Conservation (phyloP, 2,888 invertebrate genomes). For the Leucozona laternaria region DNA sequence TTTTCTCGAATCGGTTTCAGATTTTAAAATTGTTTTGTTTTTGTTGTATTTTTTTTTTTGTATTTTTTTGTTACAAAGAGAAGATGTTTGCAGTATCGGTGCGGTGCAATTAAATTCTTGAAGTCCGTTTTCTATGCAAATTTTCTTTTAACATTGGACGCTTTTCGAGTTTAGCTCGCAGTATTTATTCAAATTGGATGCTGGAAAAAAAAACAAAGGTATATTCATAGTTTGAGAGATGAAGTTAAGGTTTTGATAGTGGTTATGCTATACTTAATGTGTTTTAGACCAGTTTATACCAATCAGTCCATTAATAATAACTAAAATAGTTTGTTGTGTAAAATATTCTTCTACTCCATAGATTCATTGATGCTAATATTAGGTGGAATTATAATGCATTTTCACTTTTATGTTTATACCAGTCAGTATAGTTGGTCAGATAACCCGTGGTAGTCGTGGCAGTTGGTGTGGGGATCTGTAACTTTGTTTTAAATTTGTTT, state of each 20-base stretch:
- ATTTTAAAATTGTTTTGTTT: constrained; percentile 26
- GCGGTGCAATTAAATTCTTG: constrained; percentile 68
- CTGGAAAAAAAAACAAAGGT: not conserved
- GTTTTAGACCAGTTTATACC: not conserved
- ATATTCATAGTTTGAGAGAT: too few species aligned
- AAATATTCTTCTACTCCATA: too few species aligned
- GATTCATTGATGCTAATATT: too few species aligned
- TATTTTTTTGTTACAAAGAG: constrained; percentile 10
- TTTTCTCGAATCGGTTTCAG: not conserved
- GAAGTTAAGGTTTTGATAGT: not conserved
- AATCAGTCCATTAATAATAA: too few species aligned
- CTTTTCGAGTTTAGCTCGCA: constrained; percentile 67
- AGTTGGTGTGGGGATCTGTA: too few species aligned
- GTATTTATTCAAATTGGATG: constrained; percentile 71
- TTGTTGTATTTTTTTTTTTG: not conserved
- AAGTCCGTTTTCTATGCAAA: constrained; percentile 75
- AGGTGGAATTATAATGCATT: too few species aligned
- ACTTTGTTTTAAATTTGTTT: too few species aligned
- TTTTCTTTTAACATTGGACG: constrained; percentile 38
- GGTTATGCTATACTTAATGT: not conserved
- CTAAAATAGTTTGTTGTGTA: too few species aligned
- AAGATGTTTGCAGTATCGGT: constrained; percentile 27
- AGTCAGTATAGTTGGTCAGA: not conserved
- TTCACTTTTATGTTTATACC: not conserved
- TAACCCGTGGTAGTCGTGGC: too few species aligned